A percentile compares a stretch with the other conserved stretches of the same genome.
Evolutionary conservation across 2,888 invertebrate species (phyloP).

Genomic region (Caenorhabditis zanzibari): DNA sequence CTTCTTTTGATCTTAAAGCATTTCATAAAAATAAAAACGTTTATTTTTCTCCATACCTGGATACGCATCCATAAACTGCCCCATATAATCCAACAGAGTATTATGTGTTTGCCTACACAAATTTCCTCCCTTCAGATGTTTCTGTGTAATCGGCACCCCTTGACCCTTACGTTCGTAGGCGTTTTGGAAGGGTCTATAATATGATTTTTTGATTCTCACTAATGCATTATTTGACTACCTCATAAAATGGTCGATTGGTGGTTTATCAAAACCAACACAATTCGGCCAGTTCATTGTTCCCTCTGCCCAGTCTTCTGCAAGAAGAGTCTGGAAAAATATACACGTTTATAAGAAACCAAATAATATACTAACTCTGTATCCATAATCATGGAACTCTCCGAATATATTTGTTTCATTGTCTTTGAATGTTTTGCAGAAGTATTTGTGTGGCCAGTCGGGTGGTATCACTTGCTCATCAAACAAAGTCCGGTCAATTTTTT

Average conservation of each 20-base stretch:
- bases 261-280: slow-evolving; percentile 74
- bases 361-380: slow-evolving; percentile 54
- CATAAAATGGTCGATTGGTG: slow-evolving; percentile 76
- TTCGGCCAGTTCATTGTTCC: slow-evolving; percentile 76
- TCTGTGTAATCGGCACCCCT: slow-evolving; percentile 50
- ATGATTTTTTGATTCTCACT: neutral
- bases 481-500: slow-evolving; percentile 55
- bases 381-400: slow-evolving; percentile 64
- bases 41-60: too few species aligned
- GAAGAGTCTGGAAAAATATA: slow-evolving; percentile 62
- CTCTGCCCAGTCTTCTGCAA: slow-evolving; percentile 76
- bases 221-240: slow-evolving; percentile 43
- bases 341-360: neutral
- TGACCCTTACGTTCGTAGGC: slow-evolving; percentile 58
- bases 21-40: too few species aligned
- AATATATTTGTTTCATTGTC: slow-evolving; percentile 69
- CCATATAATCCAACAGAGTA: slow-evolving; percentile 68
- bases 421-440: slow-evolving; percentile 66
- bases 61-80: slow-evolving; percentile 72
- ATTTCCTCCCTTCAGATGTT: slow-evolving; percentile 50
- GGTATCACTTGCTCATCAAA: slow-evolving; percentile 46
- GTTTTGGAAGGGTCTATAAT: slow-evolving; percentile 69
- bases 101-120: slow-evolving; percentile 70
- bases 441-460: slow-evolving; percentile 58
- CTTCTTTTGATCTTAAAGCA: slow-evolving; percentile 65